These are phyloP conservation scores for Caranx ignobilis DNA, from an alignment of 2,113 vertebrate species.

Conservation along the genomic window DNA sequence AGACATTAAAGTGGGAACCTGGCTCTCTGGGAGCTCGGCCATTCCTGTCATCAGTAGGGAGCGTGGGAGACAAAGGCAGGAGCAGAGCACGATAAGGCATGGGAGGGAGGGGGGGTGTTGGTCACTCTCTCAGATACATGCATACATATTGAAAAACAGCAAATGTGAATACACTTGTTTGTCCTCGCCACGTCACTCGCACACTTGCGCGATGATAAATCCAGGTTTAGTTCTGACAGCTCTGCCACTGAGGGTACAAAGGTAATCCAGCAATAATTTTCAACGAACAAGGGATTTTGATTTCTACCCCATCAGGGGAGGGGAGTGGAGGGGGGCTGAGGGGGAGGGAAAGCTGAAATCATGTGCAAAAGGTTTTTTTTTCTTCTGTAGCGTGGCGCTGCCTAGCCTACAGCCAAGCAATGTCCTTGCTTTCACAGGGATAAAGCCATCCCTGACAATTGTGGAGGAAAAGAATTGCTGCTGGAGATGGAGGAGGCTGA, in stretches of 20 bases:
- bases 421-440: conserved; percentile 67
- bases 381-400: conserved; percentile 27
- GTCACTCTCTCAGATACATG: background rate
- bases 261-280: conserved; percentile 76
- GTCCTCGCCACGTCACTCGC: conserved; percentile 7
- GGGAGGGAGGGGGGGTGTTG: background rate
- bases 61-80: conserved; percentile 67
- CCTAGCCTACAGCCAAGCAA: conserved; percentile 56
- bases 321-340: background rate
- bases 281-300: conserved; percentile 70
- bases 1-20: conserved; percentile 75
- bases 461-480: conserved; percentile 39
- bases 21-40: conserved; percentile 29
- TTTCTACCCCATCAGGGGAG: conserved; percentile 58
- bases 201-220: conserved; percentile 47
- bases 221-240: conserved; percentile 56
- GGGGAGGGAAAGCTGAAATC: conserved; percentile 55
- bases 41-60: conserved; percentile 65
- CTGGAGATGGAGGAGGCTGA: conserved; percentile 55
- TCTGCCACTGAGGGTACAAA: conserved; percentile 48
- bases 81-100: conserved; percentile 38
- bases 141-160: conserved; percentile 24
- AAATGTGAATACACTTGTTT: conserved; percentile 21
- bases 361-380: conserved; percentile 46
- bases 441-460: conserved; percentile 71